These are phyloP conservation scores for Selene dorsalis DNA, from an alignment of 2,797 vertebrate species.

Conservation along the genomic window DNA sequence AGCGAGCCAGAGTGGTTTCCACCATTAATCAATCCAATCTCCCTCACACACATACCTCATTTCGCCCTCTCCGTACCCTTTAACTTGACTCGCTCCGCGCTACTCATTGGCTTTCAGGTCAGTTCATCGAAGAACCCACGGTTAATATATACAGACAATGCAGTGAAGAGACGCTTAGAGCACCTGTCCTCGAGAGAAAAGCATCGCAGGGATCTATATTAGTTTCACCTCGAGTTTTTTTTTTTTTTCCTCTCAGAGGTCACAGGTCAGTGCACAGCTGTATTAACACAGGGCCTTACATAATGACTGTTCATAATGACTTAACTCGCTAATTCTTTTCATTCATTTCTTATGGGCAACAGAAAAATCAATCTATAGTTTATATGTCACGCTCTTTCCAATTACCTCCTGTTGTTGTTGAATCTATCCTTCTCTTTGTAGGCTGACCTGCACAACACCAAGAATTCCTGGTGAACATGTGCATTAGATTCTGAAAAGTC, in stretches of 20 bases:
- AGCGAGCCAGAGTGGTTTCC: slow-evolving; percentile 42
- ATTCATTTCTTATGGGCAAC: background rate
- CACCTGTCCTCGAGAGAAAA: slow-evolving; percentile 5
- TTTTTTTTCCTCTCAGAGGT: slow-evolving; percentile 10
- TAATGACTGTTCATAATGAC: background rate
- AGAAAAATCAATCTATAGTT: background rate
- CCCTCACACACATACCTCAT: slow-evolving; percentile 34
- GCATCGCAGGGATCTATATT: slow-evolving; percentile 18
- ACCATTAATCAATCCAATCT: slow-evolving; percentile 65
- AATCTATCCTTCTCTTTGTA: background rate
- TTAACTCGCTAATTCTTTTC: background rate
- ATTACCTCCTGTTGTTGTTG: background rate
- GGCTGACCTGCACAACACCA: background rate
- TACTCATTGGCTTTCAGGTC: slow-evolving; percentile 48
- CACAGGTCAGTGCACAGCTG: slow-evolving; percentile 8
- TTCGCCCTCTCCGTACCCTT: slow-evolving; percentile 26
- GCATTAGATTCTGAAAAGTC: no score
- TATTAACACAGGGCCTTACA: slow-evolving; percentile 14
- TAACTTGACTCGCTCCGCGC: slow-evolving; percentile 37
- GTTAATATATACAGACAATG: slow-evolving; percentile 49
- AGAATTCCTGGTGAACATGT: background rate
- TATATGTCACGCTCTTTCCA: background rate
- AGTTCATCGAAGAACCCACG: slow-evolving; percentile 36
- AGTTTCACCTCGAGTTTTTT: slow-evolving; percentile 10
- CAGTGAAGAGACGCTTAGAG: slow-evolving; percentile 23